These are phyloP conservation scores for Micromesistius poutassou DNA, from an alignment of 2,797 vertebrate genomes.

Conservation along the genomic window DNA sequence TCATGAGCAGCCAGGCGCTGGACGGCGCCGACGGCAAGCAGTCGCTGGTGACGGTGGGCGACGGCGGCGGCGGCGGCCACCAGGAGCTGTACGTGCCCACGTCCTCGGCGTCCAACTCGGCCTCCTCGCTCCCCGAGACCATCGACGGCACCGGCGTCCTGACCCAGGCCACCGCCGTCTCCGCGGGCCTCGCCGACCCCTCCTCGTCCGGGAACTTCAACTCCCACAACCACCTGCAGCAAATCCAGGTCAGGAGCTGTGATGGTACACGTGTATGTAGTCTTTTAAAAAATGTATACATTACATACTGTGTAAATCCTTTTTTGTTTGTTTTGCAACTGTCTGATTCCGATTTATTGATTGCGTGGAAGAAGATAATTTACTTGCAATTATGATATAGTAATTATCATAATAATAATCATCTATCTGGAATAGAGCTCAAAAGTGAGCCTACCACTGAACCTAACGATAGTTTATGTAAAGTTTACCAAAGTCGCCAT, in stretches of 20 bases:
- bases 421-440: no score
- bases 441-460: no score
- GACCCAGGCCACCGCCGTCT: conserved; percentile 87
- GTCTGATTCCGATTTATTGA: no score
- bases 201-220: conserved; percentile 81
- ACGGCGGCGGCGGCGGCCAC: conserved; percentile 77
- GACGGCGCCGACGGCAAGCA: conserved; percentile 83
- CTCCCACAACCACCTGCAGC: conserved; percentile 91
- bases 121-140: conserved; percentile 90
- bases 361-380: no score
- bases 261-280: not conserved
- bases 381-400: no score
- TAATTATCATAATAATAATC: no score
- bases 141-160: conserved; percentile 95
- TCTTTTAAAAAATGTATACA: no score
- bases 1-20: conserved; percentile 83
- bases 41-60: conserved; percentile 76
- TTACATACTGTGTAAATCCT: not conserved
- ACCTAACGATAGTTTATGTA: no score
- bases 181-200: conserved; percentile 85
- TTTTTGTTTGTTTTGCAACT: not conserved
- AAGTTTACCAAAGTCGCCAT: no score
- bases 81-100: conserved; percentile 85
- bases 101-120: conserved; percentile 62
- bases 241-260: conserved; percentile 83